Percentiles rank a stretch among this genome's conserved stretches.
Evolutionary conservation across 1,140 invertebrate species (phyloP).

Genomic region (Macrosteles quadrilineatus): DNA sequence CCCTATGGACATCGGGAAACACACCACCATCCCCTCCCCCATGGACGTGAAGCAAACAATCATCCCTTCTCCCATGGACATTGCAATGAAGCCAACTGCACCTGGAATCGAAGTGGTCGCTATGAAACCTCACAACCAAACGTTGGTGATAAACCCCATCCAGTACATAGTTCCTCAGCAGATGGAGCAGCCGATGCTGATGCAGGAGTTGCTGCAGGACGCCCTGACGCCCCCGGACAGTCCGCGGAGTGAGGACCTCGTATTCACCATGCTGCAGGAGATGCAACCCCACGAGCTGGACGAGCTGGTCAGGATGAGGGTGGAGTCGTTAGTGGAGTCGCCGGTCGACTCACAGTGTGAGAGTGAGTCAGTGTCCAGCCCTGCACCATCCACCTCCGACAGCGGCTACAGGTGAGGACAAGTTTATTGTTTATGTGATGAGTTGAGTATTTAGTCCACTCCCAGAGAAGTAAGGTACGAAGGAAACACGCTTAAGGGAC

Average conservation of each 20-base stretch:
- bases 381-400: conserved; percentile 33
- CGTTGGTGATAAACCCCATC: neutral
- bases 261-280: conserved; percentile 38
- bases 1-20: neutral
- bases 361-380: conserved; percentile 24
- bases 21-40: too few relatives aligned
- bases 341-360: conserved; percentile 18
- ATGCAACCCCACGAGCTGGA: conserved; percentile 40
- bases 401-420: conserved; percentile 25
- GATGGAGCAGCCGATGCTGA: too few relatives aligned
- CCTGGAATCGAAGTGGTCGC: too few relatives aligned
- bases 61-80: too few relatives aligned
- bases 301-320: conserved; percentile 37
- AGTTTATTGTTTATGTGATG: too few relatives aligned
- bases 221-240: conserved; percentile 77
- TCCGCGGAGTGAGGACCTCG: conserved; percentile 56
- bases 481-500: too few relatives aligned
- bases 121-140: too few relatives aligned
- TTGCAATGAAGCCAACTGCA: too few relatives aligned
- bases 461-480: too few relatives aligned
- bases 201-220: conserved; percentile 23
- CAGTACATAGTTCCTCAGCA: neutral
- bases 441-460: too few relatives aligned
- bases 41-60: too few relatives aligned
- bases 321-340: conserved; percentile 34